These are phyloP conservation scores for Colletes latitarsis DNA, from an alignment of 1,140 invertebrate genomes.

Conservation along the genomic window DNA sequence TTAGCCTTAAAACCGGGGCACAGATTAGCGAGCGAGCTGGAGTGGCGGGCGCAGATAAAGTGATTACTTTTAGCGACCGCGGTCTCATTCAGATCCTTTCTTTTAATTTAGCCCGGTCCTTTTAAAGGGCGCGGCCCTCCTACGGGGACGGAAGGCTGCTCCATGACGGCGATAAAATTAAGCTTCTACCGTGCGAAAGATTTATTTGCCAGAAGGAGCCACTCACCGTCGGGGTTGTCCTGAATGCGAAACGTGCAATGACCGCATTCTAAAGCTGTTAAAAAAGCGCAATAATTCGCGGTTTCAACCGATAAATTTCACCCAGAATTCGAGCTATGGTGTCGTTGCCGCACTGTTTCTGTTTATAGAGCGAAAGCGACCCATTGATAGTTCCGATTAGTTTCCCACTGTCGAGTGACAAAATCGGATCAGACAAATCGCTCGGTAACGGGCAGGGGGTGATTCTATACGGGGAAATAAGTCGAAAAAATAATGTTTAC, in stretches of 20 bases:
- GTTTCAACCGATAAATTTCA: too few species aligned
- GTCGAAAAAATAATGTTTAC: too few species aligned
- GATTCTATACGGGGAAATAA: too few species aligned
- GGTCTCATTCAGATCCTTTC: conserved; percentile 71
- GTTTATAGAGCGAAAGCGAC: too few species aligned
- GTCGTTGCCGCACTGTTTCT: too few species aligned
- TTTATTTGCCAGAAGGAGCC: conserved; percentile 56
- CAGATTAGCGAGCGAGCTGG: conserved; percentile 58
- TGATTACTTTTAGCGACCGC: conserved; percentile 68
- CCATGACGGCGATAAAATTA: conserved; percentile 67
- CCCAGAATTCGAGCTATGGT: too few species aligned
- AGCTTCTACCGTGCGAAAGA: conserved; percentile 54
- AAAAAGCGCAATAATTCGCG: not conserved
- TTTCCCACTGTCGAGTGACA: too few species aligned
- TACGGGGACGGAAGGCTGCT: conserved; percentile 22
- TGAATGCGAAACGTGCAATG: conserved; percentile 7
- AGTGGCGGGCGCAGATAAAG: conserved; percentile 70
- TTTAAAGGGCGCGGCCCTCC: conserved; percentile 34
- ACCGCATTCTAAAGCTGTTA: not conserved
- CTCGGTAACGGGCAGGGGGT: too few species aligned
- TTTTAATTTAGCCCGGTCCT: conserved; percentile 68
- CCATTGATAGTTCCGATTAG: too few species aligned
- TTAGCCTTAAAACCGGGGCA: conserved; percentile 54
- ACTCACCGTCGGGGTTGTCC: conserved; percentile 12
- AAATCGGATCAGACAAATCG: too few species aligned